Evolutionary conservation across 2,888 invertebrate genomes (phyloP).

Genomic region (Actias luna): DNA sequence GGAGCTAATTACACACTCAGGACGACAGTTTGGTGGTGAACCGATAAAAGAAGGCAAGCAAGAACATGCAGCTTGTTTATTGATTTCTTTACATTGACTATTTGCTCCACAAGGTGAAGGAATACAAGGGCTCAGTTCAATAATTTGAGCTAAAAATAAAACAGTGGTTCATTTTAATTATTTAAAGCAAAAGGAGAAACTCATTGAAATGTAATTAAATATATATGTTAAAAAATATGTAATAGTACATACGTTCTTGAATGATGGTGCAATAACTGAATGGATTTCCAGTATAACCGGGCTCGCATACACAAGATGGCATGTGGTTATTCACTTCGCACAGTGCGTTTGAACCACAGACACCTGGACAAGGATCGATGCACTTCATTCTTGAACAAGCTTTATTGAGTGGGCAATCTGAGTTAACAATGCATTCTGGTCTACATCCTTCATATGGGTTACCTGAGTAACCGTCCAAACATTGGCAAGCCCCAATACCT

Average conservation of each 20-base stretch:
- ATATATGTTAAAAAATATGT: constrained; percentile 16
- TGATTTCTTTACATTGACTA: constrained; percentile 88
- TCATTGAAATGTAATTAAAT: background rate
- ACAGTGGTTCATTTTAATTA: constrained; percentile 12
- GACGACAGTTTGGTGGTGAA: constrained; percentile 86
- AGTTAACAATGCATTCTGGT: constrained; percentile 87
- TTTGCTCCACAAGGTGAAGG: constrained; percentile 88
- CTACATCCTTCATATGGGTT: constrained; percentile 90
- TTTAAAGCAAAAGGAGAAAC: constrained; percentile 2
- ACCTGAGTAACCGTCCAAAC: constrained; percentile 84
- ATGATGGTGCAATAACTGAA: constrained; percentile 81
- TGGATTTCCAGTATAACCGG: constrained; percentile 86
- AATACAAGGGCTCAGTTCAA: constrained; percentile 60
- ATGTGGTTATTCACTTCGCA: constrained; percentile 89
- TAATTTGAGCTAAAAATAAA: constrained; percentile 52
- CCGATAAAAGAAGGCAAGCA: constrained; percentile 85
- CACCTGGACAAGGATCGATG: constrained; percentile 89
- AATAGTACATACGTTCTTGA: constrained; percentile 66
- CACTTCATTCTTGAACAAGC: constrained; percentile 89
- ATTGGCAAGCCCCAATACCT: constrained; percentile 85
- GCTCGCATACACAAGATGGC: constrained; percentile 86
- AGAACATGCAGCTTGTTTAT: constrained; percentile 87
- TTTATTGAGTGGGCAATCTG: constrained; percentile 86
- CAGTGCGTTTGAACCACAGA: constrained; percentile 87
- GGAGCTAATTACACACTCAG: constrained; percentile 86